Percentiles rank a stretch among this genome's conserved stretches.
Conservation (phyloP, 2,113 vertebrate genomes). For the Anolis carolinensis region DNA sequence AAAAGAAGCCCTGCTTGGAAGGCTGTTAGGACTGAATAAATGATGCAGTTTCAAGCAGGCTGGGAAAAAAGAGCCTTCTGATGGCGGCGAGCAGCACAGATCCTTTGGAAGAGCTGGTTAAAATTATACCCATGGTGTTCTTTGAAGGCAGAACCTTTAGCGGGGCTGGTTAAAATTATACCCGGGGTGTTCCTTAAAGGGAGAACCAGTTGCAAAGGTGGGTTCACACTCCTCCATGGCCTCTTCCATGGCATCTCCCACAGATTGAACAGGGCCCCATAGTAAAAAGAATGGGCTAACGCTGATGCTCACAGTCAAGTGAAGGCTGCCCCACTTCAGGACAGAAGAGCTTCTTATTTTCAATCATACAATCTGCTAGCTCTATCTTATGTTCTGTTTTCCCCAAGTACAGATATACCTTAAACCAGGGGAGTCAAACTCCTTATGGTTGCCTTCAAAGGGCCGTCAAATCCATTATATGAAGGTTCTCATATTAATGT, state of each 20-base stretch:
- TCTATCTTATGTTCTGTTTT: neutral
- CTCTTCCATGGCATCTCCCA: neutral
- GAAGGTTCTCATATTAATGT: too few species aligned
- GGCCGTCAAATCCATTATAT: too few species aligned
- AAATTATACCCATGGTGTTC: slow-evolving; percentile 59
- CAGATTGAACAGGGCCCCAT: neutral
- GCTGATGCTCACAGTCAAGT: neutral
- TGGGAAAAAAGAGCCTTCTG: slow-evolving; percentile 67
- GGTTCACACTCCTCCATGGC: neutral
- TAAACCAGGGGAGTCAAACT: too few species aligned
- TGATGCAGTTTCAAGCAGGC: slow-evolving; percentile 66
- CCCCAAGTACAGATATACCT: too few species aligned
- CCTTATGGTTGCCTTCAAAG: too few species aligned
- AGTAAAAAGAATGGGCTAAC: neutral
- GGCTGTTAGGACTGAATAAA: slow-evolving; percentile 58
- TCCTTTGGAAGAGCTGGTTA: slow-evolving; percentile 73
- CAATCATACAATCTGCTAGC: neutral
- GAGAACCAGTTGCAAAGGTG: neutral
- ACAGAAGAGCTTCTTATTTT: neutral
- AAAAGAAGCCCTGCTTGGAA: slow-evolving; percentile 39
- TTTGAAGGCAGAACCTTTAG: slow-evolving; percentile 65
- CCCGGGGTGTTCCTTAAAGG: slow-evolving; percentile 26
- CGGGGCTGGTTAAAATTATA: slow-evolving; percentile 72
- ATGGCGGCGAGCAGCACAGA: slow-evolving; percentile 69
- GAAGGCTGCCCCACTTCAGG: neutral